Percentiles rank a stretch among this genome's conserved stretches.
Evolutionary conservation across 2,113 vertebrate genomes (phyloP).

Genomic region (Indri indri): DNA sequence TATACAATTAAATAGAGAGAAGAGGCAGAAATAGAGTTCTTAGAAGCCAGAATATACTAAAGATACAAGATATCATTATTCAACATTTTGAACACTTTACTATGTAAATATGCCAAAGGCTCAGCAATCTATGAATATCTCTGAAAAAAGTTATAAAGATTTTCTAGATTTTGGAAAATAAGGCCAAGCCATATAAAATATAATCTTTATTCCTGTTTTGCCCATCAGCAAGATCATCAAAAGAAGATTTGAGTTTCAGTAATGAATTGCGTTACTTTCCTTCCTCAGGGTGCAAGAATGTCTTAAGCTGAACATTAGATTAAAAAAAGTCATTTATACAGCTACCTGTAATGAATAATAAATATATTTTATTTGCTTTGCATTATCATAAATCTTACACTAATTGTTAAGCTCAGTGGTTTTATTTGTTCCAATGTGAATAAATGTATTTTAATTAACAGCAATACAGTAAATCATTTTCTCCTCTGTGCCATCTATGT

Average conservation of each 20-base stretch:
- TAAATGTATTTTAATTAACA: not conserved
- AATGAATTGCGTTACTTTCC: not conserved
- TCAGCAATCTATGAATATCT: not conserved
- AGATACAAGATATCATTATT: not conserved
- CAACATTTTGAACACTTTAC: not conserved
- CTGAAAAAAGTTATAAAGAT: not conserved
- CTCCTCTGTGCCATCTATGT: not conserved
- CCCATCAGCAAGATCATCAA: not conserved
- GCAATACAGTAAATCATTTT: not conserved
- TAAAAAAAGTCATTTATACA: not conserved
- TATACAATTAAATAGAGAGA: not conserved
- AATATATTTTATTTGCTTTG: not conserved
- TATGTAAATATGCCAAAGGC: not conserved
- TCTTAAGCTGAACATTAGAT: not conserved
- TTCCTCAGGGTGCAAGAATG: not conserved
- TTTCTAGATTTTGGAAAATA: not conserved
- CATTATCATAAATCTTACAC: not conserved
- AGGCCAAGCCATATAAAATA: not conserved
- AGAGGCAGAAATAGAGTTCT: fast-evolving
- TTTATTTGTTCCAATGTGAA: not conserved
- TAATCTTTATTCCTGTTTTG: not conserved
- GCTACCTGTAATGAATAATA: not conserved
- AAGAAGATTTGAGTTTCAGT: not conserved
- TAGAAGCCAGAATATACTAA: not conserved
- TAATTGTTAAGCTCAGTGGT: not conserved